These are phyloP conservation scores for Agrotis exclamationis DNA, from an alignment of 2,888 invertebrate genomes.

Conservation along the genomic window DNA sequence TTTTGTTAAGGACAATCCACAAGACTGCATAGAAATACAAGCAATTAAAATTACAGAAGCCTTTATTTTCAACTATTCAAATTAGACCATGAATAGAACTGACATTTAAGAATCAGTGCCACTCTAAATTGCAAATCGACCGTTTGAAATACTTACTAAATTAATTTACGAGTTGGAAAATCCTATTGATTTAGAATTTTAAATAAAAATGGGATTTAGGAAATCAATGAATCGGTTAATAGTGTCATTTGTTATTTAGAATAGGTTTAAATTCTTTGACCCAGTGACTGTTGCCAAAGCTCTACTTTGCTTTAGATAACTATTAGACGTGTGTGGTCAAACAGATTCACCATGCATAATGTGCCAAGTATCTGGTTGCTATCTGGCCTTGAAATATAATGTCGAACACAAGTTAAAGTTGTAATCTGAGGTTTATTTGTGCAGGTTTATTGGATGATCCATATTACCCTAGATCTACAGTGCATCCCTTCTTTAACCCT, in stretches of 20 bases:
- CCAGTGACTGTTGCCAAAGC: conserved; percentile 33
- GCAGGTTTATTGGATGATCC: neutral
- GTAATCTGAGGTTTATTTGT: no score
- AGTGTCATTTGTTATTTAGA: conserved; percentile 13
- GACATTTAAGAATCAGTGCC: conserved; percentile 43
- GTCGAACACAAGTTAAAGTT: neutral
- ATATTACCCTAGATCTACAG: neutral
- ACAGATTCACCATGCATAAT: conserved; percentile 24
- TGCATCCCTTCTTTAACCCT: neutral
- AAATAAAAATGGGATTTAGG: conserved; percentile 10
- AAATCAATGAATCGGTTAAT: conserved; percentile 25
- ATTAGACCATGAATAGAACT: conserved; percentile 10
- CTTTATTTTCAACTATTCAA: conserved; percentile 10
- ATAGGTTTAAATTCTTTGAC: conserved; percentile 28
- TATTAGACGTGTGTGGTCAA: conserved; percentile 9
- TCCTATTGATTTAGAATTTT: conserved; percentile 23
- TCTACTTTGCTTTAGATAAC: conserved; percentile 19
- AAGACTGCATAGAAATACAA: neutral
- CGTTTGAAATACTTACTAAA: conserved; percentile 35
- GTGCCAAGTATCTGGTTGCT: conserved; percentile 9
- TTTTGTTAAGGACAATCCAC: neutral
- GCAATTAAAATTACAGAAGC: conserved; percentile 5
- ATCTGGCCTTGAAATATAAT: conserved; percentile 2
- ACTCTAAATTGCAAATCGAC: conserved; percentile 41
- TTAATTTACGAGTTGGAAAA: conserved; percentile 32